phyloP scores from a whole-genome alignment of 2,888 invertebrate genomes.

The Drosophila cognata region DNA sequence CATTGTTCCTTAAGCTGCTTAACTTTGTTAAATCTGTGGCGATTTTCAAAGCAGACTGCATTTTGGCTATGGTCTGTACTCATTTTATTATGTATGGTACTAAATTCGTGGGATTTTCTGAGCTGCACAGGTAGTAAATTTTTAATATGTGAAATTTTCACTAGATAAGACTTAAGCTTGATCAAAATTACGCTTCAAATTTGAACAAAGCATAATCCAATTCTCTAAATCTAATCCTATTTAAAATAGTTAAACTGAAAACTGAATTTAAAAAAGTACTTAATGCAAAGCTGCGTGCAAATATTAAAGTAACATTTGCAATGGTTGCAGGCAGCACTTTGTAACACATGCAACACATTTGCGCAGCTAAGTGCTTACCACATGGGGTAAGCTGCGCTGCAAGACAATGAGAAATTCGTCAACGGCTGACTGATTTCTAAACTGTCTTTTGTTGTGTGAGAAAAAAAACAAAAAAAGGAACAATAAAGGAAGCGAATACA shows the following conservation, averaged over 20 bases:
- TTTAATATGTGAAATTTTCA: neutral
- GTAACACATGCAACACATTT: slow-evolving; percentile 2
- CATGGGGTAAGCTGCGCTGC: slow-evolving; percentile 31
- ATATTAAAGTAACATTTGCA: slow-evolving; percentile 24
- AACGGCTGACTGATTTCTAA: slow-evolving; percentile 65
- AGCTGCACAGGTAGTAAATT: neutral
- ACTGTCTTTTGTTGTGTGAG: slow-evolving; percentile 70
- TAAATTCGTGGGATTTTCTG: neutral
- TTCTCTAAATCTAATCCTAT: neutral
- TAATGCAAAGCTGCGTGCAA: neutral
- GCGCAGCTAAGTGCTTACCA: slow-evolving; percentile 38
- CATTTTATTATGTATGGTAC: neutral
- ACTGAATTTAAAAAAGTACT: neutral
- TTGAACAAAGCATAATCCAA: neutral
- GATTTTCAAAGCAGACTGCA: neutral
- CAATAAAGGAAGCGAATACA: slow-evolving; percentile 1
- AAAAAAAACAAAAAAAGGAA: neutral
- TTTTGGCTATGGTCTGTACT: neutral
- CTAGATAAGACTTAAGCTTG: neutral
- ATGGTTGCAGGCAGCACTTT: slow-evolving; percentile 40
- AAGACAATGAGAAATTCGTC: slow-evolving; percentile 43
- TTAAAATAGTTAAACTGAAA: neutral
- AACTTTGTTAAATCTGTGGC: neutral
- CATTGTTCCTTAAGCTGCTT: too few relatives aligned
- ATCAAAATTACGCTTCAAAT: neutral